These are phyloP conservation scores for Plodia interpunctella DNA, from an alignment of 1,140 invertebrate genomes.

Conservation along the genomic window DNA sequence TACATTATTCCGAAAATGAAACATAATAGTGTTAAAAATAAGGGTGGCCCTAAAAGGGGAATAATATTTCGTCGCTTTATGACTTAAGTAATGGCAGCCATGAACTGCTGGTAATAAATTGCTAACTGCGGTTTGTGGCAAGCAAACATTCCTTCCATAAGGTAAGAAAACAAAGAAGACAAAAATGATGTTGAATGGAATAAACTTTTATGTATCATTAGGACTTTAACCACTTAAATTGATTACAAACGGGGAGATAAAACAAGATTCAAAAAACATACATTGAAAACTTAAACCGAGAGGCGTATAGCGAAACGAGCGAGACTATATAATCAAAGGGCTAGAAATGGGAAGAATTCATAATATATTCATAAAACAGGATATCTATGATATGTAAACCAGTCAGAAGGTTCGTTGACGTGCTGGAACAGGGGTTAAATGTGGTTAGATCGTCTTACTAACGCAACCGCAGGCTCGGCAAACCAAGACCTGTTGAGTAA, in stretches of 20 bases:
- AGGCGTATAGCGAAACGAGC: background rate
- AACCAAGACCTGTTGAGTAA: slow-evolving; percentile 4
- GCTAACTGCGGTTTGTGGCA: background rate
- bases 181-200: no score
- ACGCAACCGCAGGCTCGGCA: slow-evolving; percentile 18
- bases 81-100: slow-evolving; percentile 22
- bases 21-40: slow-evolving; percentile 4
- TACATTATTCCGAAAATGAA: slow-evolving; percentile 10
- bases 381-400: slow-evolving; percentile 51
- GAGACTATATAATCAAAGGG: background rate
- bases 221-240: no score
- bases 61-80: slow-evolving; percentile 22
- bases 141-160: background rate
- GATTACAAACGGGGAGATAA: background rate
- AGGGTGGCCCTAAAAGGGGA: slow-evolving; percentile 12
- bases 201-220: no score
- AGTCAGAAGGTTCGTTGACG: slow-evolving; percentile 55
- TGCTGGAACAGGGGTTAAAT: slow-evolving; percentile 31
- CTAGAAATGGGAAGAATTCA: slow-evolving; percentile 8
- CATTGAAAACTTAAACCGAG: background rate
- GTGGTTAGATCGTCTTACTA: slow-evolving; percentile 37
- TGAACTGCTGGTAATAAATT: slow-evolving; percentile 23
- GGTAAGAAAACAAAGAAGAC: no score
- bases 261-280: background rate
- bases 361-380: slow-evolving; percentile 8